Base-by-base conservation (phyloP, 2,113 vertebrate species). In the Elaphurus davidianus region DNA sequence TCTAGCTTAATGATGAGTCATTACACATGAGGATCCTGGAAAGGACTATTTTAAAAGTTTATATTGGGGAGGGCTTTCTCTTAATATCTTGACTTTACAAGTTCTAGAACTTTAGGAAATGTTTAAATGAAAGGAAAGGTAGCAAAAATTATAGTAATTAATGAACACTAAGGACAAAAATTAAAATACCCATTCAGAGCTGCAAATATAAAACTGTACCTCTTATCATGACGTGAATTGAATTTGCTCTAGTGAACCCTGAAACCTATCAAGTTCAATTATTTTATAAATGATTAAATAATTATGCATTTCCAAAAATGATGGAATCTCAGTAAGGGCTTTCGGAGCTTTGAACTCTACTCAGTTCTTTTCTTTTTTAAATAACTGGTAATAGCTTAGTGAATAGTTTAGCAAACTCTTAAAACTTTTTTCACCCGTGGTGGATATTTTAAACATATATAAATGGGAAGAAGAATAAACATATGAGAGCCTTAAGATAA, bases 201-300 rank as follows among this genome's bases (percentile, higher is more conserved):
- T 97, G 52, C 28, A 95, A 96, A 91, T 95, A 57, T 97, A 62
- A 93, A 97, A 95, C 74, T 85, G 40, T 81, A 90, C 43, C 74
- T 89, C 74, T 96, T 98, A 90, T 93, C 89, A 86, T 97, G 82
- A 27, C 76, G 98, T 93, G 54, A 91, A 92, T 78, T 98, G 91
- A 98, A 96, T 96, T 96, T 45, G 97, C 40, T 98, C 94, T 95
- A 87, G 97, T 93, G 76, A 76, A 79, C 76, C 79, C 36, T 82
- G 96, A 96, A 91, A 96, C 98, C 79, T 95, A 98, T 97, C 92
- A 98, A 89, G 94, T 98, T 97, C 97, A 98, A 93, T 98, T 98
- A 91, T 96, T 98, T 98, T 97, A 97, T 97, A 97, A 98, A 94
- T 98, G 98, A 94, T 57, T 97, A 96, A 98, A 96, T 98, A 98